Conservation (phyloP, 1,140 invertebrate species). For the Agraylea sexmaculata region DNA sequence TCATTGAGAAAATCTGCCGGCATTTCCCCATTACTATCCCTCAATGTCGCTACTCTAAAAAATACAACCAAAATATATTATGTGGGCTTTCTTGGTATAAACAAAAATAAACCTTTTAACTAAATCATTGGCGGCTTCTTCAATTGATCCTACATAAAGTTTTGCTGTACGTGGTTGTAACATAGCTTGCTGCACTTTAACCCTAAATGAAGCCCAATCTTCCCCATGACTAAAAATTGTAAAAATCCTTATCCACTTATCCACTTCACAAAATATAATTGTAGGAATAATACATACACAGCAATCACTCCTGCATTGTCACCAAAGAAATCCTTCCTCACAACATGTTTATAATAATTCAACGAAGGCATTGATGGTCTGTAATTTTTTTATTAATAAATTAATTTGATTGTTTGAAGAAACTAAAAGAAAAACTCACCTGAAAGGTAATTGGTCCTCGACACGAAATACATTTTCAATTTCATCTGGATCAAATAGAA, state of each 20-base stretch:
- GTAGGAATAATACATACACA: slow-evolving; percentile 63
- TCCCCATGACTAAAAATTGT: slow-evolving; percentile 56
- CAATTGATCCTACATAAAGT: slow-evolving; percentile 59
- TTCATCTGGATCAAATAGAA: slow-evolving; percentile 62
- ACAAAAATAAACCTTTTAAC: slow-evolving; percentile 44
- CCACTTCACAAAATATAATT: too few species aligned
- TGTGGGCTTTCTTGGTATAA: slow-evolving; percentile 1
- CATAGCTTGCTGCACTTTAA: slow-evolving; percentile 68
- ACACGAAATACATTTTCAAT: slow-evolving; percentile 61
- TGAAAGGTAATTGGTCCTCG: slow-evolving; percentile 60
- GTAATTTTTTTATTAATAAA: too few species aligned
- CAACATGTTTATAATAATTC: slow-evolving; percentile 65
- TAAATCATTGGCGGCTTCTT: slow-evolving; percentile 60
- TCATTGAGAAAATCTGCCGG: slow-evolving; percentile 68
- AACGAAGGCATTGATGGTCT: slow-evolving; percentile 72
- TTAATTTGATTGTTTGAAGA: too few species aligned
- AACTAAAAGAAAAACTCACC: slow-evolving; percentile 24
- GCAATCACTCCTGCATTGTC: slow-evolving; percentile 63
- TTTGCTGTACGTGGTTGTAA: slow-evolving; percentile 60
- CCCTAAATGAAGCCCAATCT: slow-evolving; percentile 68
- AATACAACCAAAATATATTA: not conserved
- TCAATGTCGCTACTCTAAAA: slow-evolving; percentile 52
- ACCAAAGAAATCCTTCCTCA: slow-evolving; percentile 62
- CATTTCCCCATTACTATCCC: slow-evolving; percentile 53
- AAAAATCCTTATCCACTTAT: not conserved